Conservation (phyloP, 1,140 invertebrate genomes). For the Varroa destructor region DNA sequence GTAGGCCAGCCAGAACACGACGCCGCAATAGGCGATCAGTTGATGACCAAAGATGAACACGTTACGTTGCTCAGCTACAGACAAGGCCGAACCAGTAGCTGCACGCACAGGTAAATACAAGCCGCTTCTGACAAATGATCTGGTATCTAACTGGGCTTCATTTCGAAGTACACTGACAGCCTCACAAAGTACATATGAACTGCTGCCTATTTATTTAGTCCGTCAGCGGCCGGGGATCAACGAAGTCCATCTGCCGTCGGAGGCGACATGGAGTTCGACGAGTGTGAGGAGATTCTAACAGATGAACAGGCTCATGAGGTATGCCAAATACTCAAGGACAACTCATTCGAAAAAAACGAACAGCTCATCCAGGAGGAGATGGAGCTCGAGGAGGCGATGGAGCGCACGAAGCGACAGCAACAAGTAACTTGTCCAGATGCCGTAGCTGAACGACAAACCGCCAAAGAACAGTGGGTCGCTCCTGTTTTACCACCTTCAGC, state of each 20-base stretch:
- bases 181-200: no score
- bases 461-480: constrained; percentile 3
- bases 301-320: constrained; percentile 25
- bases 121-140: no score
- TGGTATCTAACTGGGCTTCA: no score
- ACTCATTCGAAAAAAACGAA: constrained; percentile 27
- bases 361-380: constrained; percentile 23
- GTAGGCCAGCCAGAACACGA: background rate
- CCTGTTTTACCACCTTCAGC: background rate
- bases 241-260: background rate
- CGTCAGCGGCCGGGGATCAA: background rate
- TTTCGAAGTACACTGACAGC: no score
- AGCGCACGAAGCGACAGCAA: no score
- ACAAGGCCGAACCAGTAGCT: no score
- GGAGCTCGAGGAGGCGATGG: constrained; percentile 2
- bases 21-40: no score
- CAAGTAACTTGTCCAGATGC: no score
- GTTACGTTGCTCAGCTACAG: background rate
- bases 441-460: background rate
- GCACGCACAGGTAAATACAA: no score
- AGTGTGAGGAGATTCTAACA: constrained; percentile 13
- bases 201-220: no score
- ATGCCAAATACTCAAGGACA: constrained; percentile 25
- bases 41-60: constrained; percentile 24
- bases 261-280: constrained; percentile 1